Conservation (phyloP, 2,888 invertebrate genomes). For the Bedellia somnulentella region DNA sequence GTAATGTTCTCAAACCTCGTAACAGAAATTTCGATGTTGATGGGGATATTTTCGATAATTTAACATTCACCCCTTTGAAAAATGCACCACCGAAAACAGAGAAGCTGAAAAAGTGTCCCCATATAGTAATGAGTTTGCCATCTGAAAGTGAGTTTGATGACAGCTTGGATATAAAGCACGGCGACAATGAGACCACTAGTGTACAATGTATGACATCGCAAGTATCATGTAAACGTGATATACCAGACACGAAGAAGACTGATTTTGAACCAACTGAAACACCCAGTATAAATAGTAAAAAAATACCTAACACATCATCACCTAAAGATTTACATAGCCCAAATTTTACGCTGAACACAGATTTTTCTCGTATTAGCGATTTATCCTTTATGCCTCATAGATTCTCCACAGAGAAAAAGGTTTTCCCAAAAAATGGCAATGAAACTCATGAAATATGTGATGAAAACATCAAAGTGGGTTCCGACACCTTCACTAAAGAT, state of each 20-base stretch:
- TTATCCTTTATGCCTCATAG: conserved; percentile 42
- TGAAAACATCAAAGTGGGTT: conserved; percentile 31
- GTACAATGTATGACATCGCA: conserved; percentile 13
- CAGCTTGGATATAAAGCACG: conserved; percentile 36
- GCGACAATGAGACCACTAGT: conserved; percentile 23
- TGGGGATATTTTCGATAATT: conserved; percentile 38
- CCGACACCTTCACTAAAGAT: conserved; percentile 57
- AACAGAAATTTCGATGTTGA: conserved; percentile 23
- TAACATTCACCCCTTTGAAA: conserved; percentile 44
- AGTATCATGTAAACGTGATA: too few relatives aligned
- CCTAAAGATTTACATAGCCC: conserved; percentile 47
- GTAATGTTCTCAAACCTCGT: conserved; percentile 30
- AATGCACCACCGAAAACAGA: conserved; percentile 21
- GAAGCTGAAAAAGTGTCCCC: conserved; percentile 35
- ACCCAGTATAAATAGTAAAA: conserved; percentile 24
- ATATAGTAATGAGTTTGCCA: conserved; percentile 34
- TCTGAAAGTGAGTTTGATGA: conserved; percentile 42
- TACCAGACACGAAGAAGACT: too few relatives aligned
- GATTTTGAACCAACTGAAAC: conserved; percentile 18
- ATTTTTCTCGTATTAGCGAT: conserved; percentile 48
- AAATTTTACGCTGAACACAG: conserved; percentile 50
- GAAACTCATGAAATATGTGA: conserved; percentile 36
- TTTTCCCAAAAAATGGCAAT: conserved; percentile 26
- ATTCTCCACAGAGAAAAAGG: conserved; percentile 48
- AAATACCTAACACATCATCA: conserved; percentile 48